A percentile compares a stretch with the other conserved stretches of the same genome.
phyloP scores from a whole-genome alignment of 2,888 invertebrate species.

The Euspilapteryx auroguttella region DNA sequence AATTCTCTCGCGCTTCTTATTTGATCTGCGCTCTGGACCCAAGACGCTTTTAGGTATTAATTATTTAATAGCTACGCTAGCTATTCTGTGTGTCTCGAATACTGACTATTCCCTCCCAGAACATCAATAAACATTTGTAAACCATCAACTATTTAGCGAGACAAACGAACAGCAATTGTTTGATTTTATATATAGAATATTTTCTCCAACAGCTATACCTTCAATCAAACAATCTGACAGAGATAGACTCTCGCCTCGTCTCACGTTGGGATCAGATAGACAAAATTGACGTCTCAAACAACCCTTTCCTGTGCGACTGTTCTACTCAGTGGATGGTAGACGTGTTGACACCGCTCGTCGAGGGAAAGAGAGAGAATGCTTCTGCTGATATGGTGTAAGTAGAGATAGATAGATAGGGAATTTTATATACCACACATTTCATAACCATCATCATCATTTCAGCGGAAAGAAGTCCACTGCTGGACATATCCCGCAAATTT shows the following conservation, averaged over 20 bases:
- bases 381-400: slow-evolving; percentile 38
- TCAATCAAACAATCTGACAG: slow-evolving; percentile 70
- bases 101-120: too few species aligned
- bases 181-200: neutral
- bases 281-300: slow-evolving; percentile 65
- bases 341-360: slow-evolving; percentile 56
- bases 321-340: slow-evolving; percentile 72
- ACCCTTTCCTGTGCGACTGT: slow-evolving; percentile 78
- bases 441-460: too few species aligned
- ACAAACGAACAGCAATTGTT: too few species aligned
- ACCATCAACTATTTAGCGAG: too few species aligned
- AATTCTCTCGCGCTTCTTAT: neutral
- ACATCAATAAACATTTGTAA: too few species aligned
- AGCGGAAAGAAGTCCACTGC: too few species aligned
- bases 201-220: slow-evolving; percentile 63
- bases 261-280: slow-evolving; percentile 69
- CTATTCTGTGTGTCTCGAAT: too few species aligned
- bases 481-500: too few species aligned
- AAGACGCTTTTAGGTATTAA: too few species aligned
- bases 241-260: slow-evolving; percentile 65
- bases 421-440: too few species aligned
- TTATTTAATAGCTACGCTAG: too few species aligned
- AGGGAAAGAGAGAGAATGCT: slow-evolving; percentile 18
- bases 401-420: neutral
- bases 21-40: too few species aligned